Conservation (phyloP, 2,797 vertebrate genomes). For the Ctenopoma kingsleyae region DNA sequence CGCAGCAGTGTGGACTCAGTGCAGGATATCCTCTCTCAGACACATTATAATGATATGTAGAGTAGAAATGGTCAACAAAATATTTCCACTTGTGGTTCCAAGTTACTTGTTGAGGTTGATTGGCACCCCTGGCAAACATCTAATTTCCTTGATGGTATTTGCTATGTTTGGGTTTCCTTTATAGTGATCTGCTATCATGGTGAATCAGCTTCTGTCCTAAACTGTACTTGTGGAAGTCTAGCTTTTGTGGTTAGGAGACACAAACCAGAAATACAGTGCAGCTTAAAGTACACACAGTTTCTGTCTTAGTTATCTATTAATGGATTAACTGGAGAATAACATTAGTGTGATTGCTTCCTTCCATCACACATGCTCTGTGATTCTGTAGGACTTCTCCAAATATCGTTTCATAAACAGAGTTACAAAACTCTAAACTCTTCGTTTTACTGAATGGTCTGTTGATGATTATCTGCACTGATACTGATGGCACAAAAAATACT, state of each 20-base stretch:
- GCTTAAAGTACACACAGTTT: conserved; percentile 36
- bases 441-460: conserved; percentile 8
- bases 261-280: conserved; percentile 41
- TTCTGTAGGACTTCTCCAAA: conserved; percentile 29
- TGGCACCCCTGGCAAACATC: conserved; percentile 17
- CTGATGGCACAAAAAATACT: neutral
- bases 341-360: conserved; percentile 44
- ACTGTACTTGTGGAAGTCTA: conserved; percentile 21
- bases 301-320: conserved; percentile 34
- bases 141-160: conserved; percentile 31
- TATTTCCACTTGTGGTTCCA: conserved; percentile 17
- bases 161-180: conserved; percentile 19
- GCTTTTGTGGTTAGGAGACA: conserved; percentile 37
- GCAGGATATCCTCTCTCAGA: conserved; percentile 11
- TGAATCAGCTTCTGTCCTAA: conserved; percentile 48
- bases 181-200: conserved; percentile 12
- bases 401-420: conserved; percentile 37
- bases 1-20: neutral
- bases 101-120: conserved; percentile 6
- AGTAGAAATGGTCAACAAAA: conserved; percentile 14
- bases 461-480: conserved; percentile 35
- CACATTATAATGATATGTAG: conserved; percentile 8
- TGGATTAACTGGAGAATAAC: conserved; percentile 55
- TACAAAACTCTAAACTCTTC: conserved; percentile 48
- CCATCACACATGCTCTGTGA: conserved; percentile 17